Conservation (phyloP, 2,113 vertebrate species). For the Podarcis muralis region DNA sequence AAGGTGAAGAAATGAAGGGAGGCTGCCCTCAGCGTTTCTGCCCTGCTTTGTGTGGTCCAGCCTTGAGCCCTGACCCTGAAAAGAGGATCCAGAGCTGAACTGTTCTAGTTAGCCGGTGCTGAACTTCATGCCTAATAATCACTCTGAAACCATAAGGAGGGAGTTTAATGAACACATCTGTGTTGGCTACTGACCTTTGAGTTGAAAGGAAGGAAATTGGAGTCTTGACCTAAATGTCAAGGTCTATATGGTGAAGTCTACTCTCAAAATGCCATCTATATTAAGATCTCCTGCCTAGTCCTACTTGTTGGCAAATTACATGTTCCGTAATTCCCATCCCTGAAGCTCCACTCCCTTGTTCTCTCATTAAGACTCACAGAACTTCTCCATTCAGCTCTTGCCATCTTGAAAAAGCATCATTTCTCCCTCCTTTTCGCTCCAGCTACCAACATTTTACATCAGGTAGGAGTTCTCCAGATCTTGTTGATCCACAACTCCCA, state of each 20-base stretch:
- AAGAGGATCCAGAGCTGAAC: background rate
- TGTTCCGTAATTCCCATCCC: slow-evolving; percentile 53
- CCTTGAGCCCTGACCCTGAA: background rate
- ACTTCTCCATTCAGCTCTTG: slow-evolving; percentile 52
- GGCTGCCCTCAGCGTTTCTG: too few relatives aligned
- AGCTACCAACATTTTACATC: background rate
- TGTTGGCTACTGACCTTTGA: slow-evolving; percentile 53
- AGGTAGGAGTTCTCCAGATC: too few relatives aligned
- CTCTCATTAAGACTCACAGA: slow-evolving; percentile 39
- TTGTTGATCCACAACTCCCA: too few relatives aligned
- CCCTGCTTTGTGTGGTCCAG: too few relatives aligned
- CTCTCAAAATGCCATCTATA: slow-evolving; percentile 65
- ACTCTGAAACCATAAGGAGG: slow-evolving; percentile 40
- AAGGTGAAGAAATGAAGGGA: too few relatives aligned
- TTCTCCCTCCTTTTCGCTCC: slow-evolving; percentile 50
- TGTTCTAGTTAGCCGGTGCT: background rate
- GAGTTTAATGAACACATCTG: slow-evolving; percentile 56
- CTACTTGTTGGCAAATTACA: slow-evolving; percentile 60
- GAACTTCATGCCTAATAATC: background rate
- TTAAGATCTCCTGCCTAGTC: slow-evolving; percentile 64
- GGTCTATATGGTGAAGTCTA: slow-evolving; percentile 50
- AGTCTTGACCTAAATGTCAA: slow-evolving; percentile 59
- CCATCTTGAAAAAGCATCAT: slow-evolving; percentile 36
- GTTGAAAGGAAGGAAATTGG: slow-evolving; percentile 66
- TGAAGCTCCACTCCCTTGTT: slow-evolving; percentile 35